Evolutionary conservation across 2,113 vertebrate species (phyloP), one percentile per base, ranked within the genome.

Genomic region (Mustelus asterias): DNA sequence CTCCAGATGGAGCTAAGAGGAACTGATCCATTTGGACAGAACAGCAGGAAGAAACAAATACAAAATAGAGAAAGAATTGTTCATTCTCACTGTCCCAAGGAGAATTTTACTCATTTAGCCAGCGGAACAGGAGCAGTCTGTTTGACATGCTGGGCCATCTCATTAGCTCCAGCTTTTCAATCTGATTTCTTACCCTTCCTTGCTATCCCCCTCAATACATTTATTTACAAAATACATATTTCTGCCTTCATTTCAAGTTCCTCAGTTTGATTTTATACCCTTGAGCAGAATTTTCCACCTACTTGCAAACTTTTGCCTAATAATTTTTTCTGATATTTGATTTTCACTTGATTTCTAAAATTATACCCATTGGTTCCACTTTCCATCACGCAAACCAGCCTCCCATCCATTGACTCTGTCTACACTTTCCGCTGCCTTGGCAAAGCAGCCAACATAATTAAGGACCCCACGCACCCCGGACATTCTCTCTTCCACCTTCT

Each of bases 11-110:
- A 92, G 13, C 13, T 26, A n/a, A 54, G 76, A 41, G 80, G 80
- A 20, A 65, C 60, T 37, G 18, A 67, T n/a, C 29, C 16, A 20
- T 7, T 67, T 67, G n/a, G 5, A 1, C 89, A 93, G 89, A 18
- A 0, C 1, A n/a, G 63, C 16, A 96, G 96, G 95, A 96, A 94
- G 95, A 69, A 95, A 97, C 83, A 96, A 96, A 96, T 86, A 96
- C 58, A 86, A 94, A 44, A 60, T 3, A 60, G 5, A 54, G 85
- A 65, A n/a, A 83, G 16, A 2, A 37, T 9, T 85, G n/a, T 54
- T 37, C 37, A 18, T 90, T 65, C 58, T 60, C 14, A 65, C 8
- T 33, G 20, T 65, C 54, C 54, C 22, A 26, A 54, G 10, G 41
- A 54, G 7, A 88, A 54, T 20, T 41, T 88, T 54, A 88, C 85